A percentile compares a stretch with the other conserved stretches of the same genome.
phyloP scores from a whole-genome alignment of 2,113 vertebrate genomes.

The Donacobius atricapilla region DNA sequence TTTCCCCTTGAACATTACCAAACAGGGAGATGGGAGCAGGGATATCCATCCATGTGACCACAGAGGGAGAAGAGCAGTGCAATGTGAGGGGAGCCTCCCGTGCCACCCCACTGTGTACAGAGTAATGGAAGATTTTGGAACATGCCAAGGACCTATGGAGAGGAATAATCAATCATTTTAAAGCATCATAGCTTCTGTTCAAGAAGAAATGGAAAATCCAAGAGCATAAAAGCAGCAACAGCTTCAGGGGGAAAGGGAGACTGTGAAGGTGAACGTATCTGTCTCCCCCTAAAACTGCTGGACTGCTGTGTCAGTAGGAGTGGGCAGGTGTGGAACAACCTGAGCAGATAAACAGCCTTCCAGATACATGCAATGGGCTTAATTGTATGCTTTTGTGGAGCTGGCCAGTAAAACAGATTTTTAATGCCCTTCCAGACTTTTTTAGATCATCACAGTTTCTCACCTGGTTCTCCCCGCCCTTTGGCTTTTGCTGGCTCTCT shows the following conservation, averaged over 20 bases:
- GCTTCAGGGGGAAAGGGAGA: background rate
- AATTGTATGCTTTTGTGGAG: background rate
- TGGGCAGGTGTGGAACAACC: background rate
- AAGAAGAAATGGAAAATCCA: background rate
- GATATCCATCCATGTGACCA: background rate
- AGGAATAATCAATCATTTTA: background rate
- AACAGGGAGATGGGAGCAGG: background rate
- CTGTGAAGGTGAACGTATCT: background rate
- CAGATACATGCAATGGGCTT: background rate
- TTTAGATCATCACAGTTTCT: background rate
- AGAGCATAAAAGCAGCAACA: background rate
- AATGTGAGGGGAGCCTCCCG: rapidly evolving
- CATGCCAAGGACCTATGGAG: background rate
- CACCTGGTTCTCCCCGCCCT: background rate
- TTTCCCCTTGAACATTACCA: background rate
- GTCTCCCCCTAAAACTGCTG: background rate
- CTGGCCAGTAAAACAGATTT: background rate
- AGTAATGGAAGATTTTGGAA: background rate
- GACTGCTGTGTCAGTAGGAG: background rate
- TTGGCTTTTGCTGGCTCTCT: background rate
- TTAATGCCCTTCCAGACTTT: background rate
- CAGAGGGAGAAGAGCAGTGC: background rate
- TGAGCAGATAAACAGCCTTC: background rate
- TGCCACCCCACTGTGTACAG: background rate
- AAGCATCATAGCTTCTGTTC: background rate